A percentile compares a stretch with the other conserved stretches of the same genome.
These are phyloP conservation scores for Gallinago paraguaiae DNA, from an alignment of 2,113 vertebrate species.

Conservation along the genomic window DNA sequence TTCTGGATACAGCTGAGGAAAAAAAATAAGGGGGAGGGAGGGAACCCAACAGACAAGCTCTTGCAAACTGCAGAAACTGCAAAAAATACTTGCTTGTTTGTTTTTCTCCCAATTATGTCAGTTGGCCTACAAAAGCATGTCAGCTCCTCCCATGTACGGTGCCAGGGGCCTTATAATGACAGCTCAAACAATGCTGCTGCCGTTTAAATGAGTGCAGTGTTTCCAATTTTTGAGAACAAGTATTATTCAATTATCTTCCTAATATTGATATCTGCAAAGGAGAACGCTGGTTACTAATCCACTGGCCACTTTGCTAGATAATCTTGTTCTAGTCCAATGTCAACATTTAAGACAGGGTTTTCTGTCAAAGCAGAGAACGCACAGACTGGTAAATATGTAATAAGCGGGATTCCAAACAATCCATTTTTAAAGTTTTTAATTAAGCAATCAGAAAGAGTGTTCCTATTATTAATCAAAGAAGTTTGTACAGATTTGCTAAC, in stretches of 20 bases:
- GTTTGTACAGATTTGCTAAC: not conserved
- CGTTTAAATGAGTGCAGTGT: not conserved
- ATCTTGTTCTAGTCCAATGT: not conserved
- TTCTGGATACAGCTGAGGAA: not conserved
- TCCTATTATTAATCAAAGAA: not conserved
- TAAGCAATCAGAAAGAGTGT: not conserved
- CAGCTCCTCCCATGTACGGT: constrained; percentile 5
- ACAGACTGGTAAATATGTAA: not conserved
- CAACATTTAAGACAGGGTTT: not conserved
- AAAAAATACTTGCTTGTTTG: not conserved
- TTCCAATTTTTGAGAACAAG: not conserved
- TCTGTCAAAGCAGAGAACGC: not conserved
- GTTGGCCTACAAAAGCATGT: constrained; percentile 29
- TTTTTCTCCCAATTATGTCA: constrained; percentile 30
- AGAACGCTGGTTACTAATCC: not conserved
- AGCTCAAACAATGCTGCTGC: constrained; percentile 22
- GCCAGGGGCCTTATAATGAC: not conserved
- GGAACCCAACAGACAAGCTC: not conserved
- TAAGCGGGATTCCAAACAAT: not conserved
- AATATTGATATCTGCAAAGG: not conserved
- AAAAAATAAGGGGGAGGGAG: not conserved
- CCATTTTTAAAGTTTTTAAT: not conserved
- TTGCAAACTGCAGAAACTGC: not conserved
- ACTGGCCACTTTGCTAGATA: not conserved
- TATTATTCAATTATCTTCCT: not conserved